A percentile compares a stretch with the other conserved stretches of the same genome.
These are phyloP conservation scores for Carassius gibelio DNA, from an alignment of 2,113 vertebrate species.

Conservation along the genomic window DNA sequence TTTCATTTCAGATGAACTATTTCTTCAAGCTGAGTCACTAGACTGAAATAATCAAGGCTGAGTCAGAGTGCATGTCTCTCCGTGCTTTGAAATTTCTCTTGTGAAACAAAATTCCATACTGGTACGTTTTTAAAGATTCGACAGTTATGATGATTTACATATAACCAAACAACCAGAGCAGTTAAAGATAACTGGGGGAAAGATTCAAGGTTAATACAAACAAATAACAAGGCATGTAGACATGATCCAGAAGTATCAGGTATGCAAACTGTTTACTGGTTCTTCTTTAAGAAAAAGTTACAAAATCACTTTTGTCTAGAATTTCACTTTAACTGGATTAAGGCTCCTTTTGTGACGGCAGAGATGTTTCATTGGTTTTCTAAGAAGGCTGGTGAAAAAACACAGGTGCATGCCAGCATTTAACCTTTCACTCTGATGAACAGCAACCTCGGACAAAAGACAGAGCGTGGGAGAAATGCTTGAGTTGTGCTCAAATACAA, in stretches of 20 bases:
- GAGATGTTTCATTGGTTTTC: slow-evolving; percentile 58
- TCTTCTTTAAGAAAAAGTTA: slow-evolving; percentile 6
- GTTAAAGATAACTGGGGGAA: not conserved
- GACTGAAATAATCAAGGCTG: not conserved
- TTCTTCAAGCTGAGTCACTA: not conserved
- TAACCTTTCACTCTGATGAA: slow-evolving; percentile 62
- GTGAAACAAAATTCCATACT: slow-evolving; percentile 18
- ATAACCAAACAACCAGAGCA: not conserved
- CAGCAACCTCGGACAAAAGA: slow-evolving; percentile 62
- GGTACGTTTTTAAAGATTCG: not conserved
- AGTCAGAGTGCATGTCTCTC: slow-evolving; percentile 23
- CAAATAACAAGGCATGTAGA: slow-evolving; percentile 24
- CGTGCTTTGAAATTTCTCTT: slow-evolving; percentile 3
- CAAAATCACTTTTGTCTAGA: slow-evolving; percentile 1
- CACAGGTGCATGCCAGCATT: slow-evolving; percentile 71
- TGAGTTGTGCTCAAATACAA: slow-evolving; percentile 73
- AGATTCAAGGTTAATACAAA: slow-evolving; percentile 34
- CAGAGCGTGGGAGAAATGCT: slow-evolving; percentile 64
- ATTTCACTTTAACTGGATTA: slow-evolving; percentile 46
- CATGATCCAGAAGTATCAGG: not conserved
- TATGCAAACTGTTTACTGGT: slow-evolving; percentile 17
- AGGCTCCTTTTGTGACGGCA: slow-evolving; percentile 40
- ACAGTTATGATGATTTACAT: not conserved
- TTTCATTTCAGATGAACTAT: not conserved
- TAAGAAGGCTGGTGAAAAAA: slow-evolving; percentile 57